These are phyloP conservation scores for Coelogynopora nodosa DNA, from an alignment of 2,888 invertebrate genomes.

Conservation along the genomic window DNA sequence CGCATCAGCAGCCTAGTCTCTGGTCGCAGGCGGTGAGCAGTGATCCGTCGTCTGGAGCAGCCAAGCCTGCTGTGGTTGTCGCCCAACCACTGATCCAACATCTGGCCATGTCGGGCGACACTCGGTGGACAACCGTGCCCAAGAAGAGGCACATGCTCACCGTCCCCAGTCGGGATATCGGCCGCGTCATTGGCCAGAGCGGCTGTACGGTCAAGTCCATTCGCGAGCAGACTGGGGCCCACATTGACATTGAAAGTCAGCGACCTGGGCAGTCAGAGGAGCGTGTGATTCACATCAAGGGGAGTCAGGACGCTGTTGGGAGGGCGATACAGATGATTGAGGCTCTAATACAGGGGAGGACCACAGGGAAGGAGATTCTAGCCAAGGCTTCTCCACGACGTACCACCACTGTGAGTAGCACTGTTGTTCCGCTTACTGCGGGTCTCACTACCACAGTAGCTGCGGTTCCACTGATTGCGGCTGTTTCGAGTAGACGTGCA, in stretches of 20 bases:
- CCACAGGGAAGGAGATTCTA: slow-evolving; percentile 21
- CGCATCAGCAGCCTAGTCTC: too few species aligned
- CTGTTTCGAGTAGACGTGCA: neutral
- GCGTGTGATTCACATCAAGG: slow-evolving; percentile 39
- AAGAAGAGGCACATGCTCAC: neutral
- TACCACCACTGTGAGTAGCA: neutral
- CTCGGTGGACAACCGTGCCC: slow-evolving; percentile 7
- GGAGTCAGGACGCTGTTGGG: slow-evolving; percentile 39
- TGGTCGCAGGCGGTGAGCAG: neutral
- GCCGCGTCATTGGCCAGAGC: slow-evolving; percentile 91
- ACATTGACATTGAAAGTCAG: slow-evolving; percentile 85
- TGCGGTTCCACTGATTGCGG: neutral
- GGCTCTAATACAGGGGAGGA: slow-evolving; percentile 37
- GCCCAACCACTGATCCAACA: neutral
- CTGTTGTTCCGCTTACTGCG: neutral
- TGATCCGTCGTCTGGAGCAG: neutral
- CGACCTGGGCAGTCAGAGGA: slow-evolving; percentile 24
- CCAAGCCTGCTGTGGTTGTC: neutral
- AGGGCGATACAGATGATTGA: slow-evolving; percentile 80
- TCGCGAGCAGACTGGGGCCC: slow-evolving; percentile 88
- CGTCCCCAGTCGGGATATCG: slow-evolving; percentile 90
- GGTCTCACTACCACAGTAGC: neutral
- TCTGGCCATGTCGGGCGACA: neutral
- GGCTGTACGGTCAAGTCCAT: slow-evolving; percentile 98
- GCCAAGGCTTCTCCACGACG: slow-evolving; percentile 17